Evolutionary conservation across 2,888 invertebrate genomes (phyloP), one percentile per base, ranked within the genome.

Genomic region (Cinara cedri): DNA sequence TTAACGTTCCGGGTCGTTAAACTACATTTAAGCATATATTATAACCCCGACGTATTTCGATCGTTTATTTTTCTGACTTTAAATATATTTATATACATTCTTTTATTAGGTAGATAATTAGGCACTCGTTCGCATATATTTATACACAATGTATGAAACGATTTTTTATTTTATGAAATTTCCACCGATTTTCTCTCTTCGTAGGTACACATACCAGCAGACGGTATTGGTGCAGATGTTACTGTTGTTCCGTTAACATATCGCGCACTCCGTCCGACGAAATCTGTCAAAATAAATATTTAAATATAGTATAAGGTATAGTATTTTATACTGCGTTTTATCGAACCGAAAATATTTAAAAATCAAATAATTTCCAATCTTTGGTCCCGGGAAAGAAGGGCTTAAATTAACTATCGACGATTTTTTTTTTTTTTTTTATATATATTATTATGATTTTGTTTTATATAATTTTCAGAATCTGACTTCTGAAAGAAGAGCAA

Each of bases 181-280:
- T 57, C 8, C 13, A 1, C 10, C 14, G 21, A 57, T 72, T 34
- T 34, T 34, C 34, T 34, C 6, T 0, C 34, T 54, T n/a, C 11
- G 16, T 60, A n/a, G 10, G 9, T 11, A 21, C 11, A 9, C 19
- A 11, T n/a, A n/a, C n/a, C n/a, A n/a, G n/a, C n/a, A n/a, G n/a
- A n/a, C n/a, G n/a, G n/a, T n/a, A n/a, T n/a, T n/a, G n/a, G n/a
- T n/a, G n/a, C n/a, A n/a, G n/a, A n/a, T 55, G 14, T 16, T 21
- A 34, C 4, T 10, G 54, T 4, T 63, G 8, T 21, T 72, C 57
- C 19, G 62, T 21, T 19, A 14, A 10, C 21, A 51, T 0, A 51
- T 72, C 72, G 10, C 76, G 76, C 70, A 78, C 78, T 42, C 78
- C 78, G 4, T 68, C 57, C 21, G 70, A 49, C 21, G 78, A 60